A percentile compares a stretch with the other conserved stretches of the same genome.
Conservation (phyloP, 2,113 vertebrate species). For the Quiscalus mexicanus region DNA sequence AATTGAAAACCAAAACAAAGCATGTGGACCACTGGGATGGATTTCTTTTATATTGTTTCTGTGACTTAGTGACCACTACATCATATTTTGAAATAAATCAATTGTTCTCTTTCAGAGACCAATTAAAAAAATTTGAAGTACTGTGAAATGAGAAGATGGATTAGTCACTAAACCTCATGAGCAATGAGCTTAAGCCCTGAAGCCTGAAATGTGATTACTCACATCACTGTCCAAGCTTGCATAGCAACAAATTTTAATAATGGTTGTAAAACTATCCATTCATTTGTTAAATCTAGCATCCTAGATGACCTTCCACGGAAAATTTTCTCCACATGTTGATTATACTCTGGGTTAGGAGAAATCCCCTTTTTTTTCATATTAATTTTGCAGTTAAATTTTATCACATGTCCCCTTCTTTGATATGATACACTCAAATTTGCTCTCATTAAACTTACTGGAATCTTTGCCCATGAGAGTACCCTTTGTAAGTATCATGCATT, state of each 20-base stretch:
- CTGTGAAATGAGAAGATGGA: background rate
- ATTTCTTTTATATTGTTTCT: background rate
- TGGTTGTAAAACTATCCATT: background rate
- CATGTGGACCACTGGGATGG: background rate
- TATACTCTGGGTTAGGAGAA: background rate
- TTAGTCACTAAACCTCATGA: constrained; percentile 8
- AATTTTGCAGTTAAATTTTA: background rate
- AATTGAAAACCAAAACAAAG: background rate
- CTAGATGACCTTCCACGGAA: background rate
- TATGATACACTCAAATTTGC: background rate
- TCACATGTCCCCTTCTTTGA: background rate
- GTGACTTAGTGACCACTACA: background rate
- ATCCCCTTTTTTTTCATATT: background rate
- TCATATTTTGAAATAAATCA: background rate
- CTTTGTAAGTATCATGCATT: background rate
- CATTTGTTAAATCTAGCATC: background rate
- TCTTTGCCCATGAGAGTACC: background rate
- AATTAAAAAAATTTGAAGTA: background rate
- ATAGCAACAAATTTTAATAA: constrained; percentile 27
- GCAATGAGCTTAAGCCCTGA: background rate
- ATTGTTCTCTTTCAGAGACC: background rate
- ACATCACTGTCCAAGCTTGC: background rate
- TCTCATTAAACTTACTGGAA: background rate
- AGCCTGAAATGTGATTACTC: constrained; percentile 17
- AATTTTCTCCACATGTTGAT: background rate